A percentile compares a stretch with the other conserved stretches of the same genome.
phyloP scores from a whole-genome alignment of 2,888 invertebrate genomes.

The Andrena trimmerana region DNA sequence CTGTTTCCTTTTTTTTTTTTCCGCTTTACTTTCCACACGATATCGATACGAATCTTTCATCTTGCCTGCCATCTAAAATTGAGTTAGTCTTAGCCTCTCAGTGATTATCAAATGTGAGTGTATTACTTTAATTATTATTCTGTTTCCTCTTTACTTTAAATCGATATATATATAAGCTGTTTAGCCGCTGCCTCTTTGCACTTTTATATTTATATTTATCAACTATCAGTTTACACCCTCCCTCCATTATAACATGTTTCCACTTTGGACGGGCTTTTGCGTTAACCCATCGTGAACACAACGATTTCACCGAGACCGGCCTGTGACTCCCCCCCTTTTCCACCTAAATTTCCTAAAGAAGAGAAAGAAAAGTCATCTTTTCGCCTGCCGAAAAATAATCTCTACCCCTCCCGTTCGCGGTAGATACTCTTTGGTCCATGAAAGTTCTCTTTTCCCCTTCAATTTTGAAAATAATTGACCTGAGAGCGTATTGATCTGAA shows the following conservation, averaged over 20 bases:
- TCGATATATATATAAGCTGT: slow-evolving; percentile 79
- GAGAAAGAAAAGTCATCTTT: slow-evolving; percentile 21
- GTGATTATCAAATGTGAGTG: slow-evolving; percentile 85
- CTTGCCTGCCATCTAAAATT: slow-evolving; percentile 74
- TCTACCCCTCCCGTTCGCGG: slow-evolving; percentile 17
- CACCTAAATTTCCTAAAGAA: not conserved
- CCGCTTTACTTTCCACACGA: slow-evolving; percentile 35
- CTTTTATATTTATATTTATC: slow-evolving; percentile 62
- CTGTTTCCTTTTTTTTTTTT: not conserved
- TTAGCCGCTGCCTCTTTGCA: slow-evolving; percentile 80
- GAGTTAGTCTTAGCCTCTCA: slow-evolving; percentile 85
- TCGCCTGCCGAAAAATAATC: slow-evolving; percentile 55
- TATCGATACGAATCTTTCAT: slow-evolving; percentile 37
- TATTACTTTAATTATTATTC: slow-evolving; percentile 75
- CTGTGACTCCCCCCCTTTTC: slow-evolving; percentile 18
- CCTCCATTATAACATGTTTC: slow-evolving; percentile 11
- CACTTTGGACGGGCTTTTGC: slow-evolving; percentile 60
- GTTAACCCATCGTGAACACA: slow-evolving; percentile 68
- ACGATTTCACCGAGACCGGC: slow-evolving; percentile 50
- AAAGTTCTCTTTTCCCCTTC: slow-evolving; percentile 48
- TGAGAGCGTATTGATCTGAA: slow-evolving; percentile 65
- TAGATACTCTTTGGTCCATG: slow-evolving; percentile 73
- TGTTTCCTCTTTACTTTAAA: slow-evolving; percentile 70
- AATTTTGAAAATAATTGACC: slow-evolving; percentile 71
- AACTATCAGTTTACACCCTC: slow-evolving; percentile 60